Evolutionary conservation across 2,888 invertebrate species (phyloP).

Genomic region (Scotopteryx bipunctaria): DNA sequence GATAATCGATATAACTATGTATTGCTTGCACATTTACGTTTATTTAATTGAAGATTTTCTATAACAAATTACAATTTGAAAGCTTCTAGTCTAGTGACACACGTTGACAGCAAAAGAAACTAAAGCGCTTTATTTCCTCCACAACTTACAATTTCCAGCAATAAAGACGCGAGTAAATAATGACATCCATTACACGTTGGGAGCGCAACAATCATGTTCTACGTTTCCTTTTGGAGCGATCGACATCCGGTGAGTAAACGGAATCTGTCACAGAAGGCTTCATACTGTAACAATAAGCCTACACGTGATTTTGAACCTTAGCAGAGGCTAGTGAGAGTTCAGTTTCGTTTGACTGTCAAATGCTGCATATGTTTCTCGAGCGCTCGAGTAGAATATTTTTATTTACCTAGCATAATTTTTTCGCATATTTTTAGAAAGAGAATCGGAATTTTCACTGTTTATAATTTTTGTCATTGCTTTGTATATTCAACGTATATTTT

Average conservation of each 20-base stretch:
- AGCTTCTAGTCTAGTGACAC: neutral
- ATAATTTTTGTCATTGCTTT: too few species aligned
- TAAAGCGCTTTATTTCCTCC: conserved; percentile 24
- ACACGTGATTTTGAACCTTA: neutral
- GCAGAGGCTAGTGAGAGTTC: too few species aligned
- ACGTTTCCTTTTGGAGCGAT: conserved; percentile 65
- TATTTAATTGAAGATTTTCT: too few species aligned
- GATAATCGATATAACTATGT: too few species aligned
- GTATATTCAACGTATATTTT: too few species aligned
- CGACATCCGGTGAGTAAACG: conserved; percentile 63
- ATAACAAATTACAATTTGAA: too few species aligned
- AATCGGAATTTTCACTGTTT: too few species aligned
- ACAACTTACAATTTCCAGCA: conserved; percentile 34
- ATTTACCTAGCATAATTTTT: too few species aligned
- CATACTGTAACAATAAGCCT: conserved; percentile 35
- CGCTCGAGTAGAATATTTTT: too few species aligned
- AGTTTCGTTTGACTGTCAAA: neutral
- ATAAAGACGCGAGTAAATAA: conserved; percentile 54
- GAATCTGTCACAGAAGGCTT: conserved; percentile 43
- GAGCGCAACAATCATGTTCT: conserved; percentile 64
- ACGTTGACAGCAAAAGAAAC: neutral
- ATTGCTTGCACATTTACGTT: too few species aligned
- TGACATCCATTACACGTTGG: conserved; percentile 68
- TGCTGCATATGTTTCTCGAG: too few species aligned
- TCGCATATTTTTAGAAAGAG: too few species aligned